Evolutionary conservation across 2,888 invertebrate genomes (phyloP).

Genomic region (Acleris emargana): DNA sequence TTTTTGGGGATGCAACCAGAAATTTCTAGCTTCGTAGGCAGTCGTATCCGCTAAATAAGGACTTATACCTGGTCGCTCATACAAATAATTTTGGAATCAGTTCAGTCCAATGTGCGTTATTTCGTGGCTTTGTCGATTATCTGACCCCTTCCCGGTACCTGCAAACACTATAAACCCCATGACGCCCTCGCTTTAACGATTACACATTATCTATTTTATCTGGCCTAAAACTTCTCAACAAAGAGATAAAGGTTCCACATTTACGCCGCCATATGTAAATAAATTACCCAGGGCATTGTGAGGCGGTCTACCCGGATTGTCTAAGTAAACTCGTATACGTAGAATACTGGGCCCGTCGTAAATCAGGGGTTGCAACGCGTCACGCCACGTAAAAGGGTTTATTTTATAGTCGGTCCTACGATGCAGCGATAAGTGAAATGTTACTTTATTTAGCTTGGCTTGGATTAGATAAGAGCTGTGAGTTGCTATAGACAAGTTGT

Average conservation of each 20-base stretch:
- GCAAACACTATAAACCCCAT: conserved; percentile 60
- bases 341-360: conserved; percentile 63
- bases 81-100: too few species aligned
- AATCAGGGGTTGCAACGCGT: conserved; percentile 70
- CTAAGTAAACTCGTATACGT: conserved; percentile 68
- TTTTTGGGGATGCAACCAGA: too few species aligned
- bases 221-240: conserved; percentile 72
- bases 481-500: too few species aligned
- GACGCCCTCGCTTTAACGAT: conserved; percentile 72
- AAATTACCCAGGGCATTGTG: conserved; percentile 75
- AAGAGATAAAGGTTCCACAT: conserved; percentile 76
- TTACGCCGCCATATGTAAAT: conserved; percentile 71
- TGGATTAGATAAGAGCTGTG: conserved; percentile 1
- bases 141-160: conserved; percentile 53
- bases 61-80: too few species aligned
- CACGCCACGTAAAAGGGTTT: conserved; percentile 61
- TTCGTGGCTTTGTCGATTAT: conserved; percentile 7
- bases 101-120: neutral
- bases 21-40: too few species aligned
- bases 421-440: conserved; percentile 62
- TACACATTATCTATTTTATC: conserved; percentile 78
- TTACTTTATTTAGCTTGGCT: conserved; percentile 23
- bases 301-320: conserved; percentile 60
- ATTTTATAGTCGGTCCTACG: conserved; percentile 61
- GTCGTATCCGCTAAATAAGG: too few species aligned